Evolutionary conservation across 2,888 invertebrate genomes (phyloP).

Genomic region (Hirtodrosophila cameraria): DNA sequence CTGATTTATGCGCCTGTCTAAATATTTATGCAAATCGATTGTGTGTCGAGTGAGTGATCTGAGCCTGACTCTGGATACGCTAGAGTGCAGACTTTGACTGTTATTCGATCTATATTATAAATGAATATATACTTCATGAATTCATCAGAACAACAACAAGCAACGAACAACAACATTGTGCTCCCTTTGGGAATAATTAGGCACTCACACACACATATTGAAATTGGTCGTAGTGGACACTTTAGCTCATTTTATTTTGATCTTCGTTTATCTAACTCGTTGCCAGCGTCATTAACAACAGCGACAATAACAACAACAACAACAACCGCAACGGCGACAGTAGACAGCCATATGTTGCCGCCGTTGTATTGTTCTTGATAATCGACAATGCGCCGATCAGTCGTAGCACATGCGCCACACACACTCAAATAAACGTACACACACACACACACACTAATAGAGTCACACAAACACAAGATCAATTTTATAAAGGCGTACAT

Average conservation of each 20-base stretch:
- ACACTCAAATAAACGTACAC: conserved; percentile 9
- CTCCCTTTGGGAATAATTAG: conserved; percentile 70
- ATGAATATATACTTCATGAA: conserved; percentile 7
- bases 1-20: conserved; percentile 44
- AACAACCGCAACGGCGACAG: conserved; percentile 22
- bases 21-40: conserved; percentile 63
- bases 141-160: conserved; percentile 14
- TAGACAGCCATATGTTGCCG: conserved; percentile 42
- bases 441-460: conserved; percentile 1
- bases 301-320: conserved; percentile 4
- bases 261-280: conserved; percentile 49
- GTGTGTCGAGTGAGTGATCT: neutral
- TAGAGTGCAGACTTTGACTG: conserved; percentile 39
- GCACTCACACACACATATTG: conserved; percentile 20
- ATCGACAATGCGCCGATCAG: conserved; percentile 5
- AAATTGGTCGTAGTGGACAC: conserved; percentile 36
- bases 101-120: conserved; percentile 19
- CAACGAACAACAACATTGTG: conserved; percentile 5
- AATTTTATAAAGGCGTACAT: too few species aligned
- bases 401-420: conserved; percentile 41
- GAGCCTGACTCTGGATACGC: conserved; percentile 31
- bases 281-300: conserved; percentile 62
- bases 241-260: conserved; percentile 29
- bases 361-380: neutral
- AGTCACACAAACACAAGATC: too few species aligned